Evolutionary conservation across 2,113 vertebrate genomes (phyloP), one percentile per base, ranked within the genome.

Genomic region (Trochalopteron elliotii): DNA sequence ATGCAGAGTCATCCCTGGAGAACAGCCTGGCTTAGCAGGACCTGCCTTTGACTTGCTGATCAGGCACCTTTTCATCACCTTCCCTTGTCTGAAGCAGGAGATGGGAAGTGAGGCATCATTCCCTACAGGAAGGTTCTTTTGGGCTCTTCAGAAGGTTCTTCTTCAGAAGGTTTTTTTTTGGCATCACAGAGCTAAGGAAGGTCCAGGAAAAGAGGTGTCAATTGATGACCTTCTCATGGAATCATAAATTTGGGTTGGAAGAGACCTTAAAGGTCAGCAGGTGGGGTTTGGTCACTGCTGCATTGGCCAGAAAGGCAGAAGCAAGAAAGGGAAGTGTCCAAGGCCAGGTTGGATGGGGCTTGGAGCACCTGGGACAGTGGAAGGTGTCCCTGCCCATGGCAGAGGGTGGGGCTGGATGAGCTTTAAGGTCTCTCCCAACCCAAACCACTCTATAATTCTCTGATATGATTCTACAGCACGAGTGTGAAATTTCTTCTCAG

Each of bases 321-420:
- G 4, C 18, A 42, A 19, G 49, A 18, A 45, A 35, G 23, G 57
- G 57, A 0, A 80, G 35, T 64, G 42, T 3, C 67, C 67, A 15
- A 28, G 59, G 50, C 31, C 15, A 33, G 85, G 50, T 0, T 56
- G 35, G 57, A 35, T 0, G 0, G 21, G 25, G 30, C 21, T 56
- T 22, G 75, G 50, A 56, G 42, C 31, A 57, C 17, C 42, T 57
- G 40, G 84, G n/a, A 13, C 0, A 12, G 31, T 19, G 59, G 25
- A 3, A 72, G 14, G 14, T 72, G 57, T 57, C 49, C 75, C 35
- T 49, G 42, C 4, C 17, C 25, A 15, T 35, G 49, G 40, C 24
- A 49, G 35, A 9, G 17, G 17, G 6, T 33, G 57, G 13, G 0
- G 23, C 19, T 30, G 23, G 57, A 15, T 37, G 22, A 8, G 17